Conservation (phyloP, 2,888 invertebrate genomes). For the Anorthoa munda region DNA sequence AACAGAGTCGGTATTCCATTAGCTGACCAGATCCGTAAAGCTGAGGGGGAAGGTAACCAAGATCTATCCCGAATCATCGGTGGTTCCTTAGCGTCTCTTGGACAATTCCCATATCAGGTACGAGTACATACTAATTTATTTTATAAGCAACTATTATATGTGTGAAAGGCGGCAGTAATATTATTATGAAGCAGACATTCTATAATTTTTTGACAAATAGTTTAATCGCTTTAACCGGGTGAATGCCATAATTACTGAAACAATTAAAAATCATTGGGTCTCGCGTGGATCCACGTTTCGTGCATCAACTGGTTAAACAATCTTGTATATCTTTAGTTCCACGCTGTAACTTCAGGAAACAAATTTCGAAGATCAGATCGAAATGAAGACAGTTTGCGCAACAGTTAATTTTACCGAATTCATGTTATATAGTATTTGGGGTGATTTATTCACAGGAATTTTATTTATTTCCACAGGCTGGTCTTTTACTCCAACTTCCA, state of each 20-base stretch:
- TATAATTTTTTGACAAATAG: too few species aligned
- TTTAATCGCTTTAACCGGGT: too few species aligned
- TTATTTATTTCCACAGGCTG: constrained; percentile 62
- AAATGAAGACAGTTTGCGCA: too few species aligned
- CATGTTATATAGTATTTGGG: background rate
- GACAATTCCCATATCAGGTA: constrained; percentile 56
- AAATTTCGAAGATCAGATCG: too few species aligned
- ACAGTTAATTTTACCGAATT: background rate
- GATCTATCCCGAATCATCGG: constrained; percentile 59
- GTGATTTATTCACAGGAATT: background rate
- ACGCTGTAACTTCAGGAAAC: too few species aligned
- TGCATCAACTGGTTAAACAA: too few species aligned
- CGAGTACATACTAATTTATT: background rate
- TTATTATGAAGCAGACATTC: too few species aligned
- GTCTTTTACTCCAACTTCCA: constrained; percentile 62
- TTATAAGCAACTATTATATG: too few species aligned
- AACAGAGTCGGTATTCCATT: constrained; percentile 61
- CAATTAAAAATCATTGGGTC: too few species aligned
- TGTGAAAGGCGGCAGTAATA: background rate
- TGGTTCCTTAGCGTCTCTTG: constrained; percentile 50
- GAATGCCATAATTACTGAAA: too few species aligned
- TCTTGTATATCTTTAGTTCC: too few species aligned
- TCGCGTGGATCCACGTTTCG: too few species aligned
- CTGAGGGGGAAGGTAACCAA: constrained; percentile 24
- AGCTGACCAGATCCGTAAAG: constrained; percentile 44